These are phyloP conservation scores for Calephelis virginiensis DNA, from an alignment of 1,140 invertebrate species.

Conservation along the genomic window DNA sequence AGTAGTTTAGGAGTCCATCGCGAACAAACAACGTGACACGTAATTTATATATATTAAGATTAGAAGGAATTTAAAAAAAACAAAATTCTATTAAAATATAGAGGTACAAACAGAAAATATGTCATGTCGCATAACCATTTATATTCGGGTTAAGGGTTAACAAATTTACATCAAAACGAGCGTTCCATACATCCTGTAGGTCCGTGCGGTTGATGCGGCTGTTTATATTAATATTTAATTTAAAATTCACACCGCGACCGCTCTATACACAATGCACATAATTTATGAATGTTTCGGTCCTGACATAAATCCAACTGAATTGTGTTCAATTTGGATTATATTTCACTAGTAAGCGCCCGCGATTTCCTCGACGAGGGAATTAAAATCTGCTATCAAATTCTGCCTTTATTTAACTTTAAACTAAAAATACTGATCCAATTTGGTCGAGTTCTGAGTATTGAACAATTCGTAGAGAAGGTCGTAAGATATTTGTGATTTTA, in stretches of 20 bases:
- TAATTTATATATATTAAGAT: too few relatives aligned
- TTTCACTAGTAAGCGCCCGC: background rate
- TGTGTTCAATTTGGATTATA: slow-evolving; percentile 17
- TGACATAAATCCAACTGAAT: slow-evolving; percentile 17
- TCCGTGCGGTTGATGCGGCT: slow-evolving; percentile 45
- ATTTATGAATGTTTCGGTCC: slow-evolving; percentile 37
- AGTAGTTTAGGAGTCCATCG: too few relatives aligned
- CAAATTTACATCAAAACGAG: slow-evolving; percentile 41
- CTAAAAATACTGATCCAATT: too few relatives aligned
- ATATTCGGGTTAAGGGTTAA: slow-evolving; percentile 35
- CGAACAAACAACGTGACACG: too few relatives aligned
- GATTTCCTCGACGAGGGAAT: too few relatives aligned
- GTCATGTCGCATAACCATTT: slow-evolving; percentile 4
- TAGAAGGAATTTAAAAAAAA: too few relatives aligned
- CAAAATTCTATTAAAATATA: too few relatives aligned
- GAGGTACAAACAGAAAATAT: background rate
- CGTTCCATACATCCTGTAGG: slow-evolving; percentile 36
- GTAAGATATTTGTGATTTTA: too few relatives aligned
- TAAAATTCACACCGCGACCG: slow-evolving; percentile 58
- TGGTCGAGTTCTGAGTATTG: too few relatives aligned
- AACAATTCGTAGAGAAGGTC: too few relatives aligned
- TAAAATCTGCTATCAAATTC: too few relatives aligned
- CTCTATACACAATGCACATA: slow-evolving; percentile 46
- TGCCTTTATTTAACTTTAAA: too few relatives aligned
- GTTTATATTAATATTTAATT: slow-evolving; percentile 66